These are phyloP conservation scores for Xanthia togata DNA, from an alignment of 2,888 invertebrate genomes.

Conservation along the genomic window DNA sequence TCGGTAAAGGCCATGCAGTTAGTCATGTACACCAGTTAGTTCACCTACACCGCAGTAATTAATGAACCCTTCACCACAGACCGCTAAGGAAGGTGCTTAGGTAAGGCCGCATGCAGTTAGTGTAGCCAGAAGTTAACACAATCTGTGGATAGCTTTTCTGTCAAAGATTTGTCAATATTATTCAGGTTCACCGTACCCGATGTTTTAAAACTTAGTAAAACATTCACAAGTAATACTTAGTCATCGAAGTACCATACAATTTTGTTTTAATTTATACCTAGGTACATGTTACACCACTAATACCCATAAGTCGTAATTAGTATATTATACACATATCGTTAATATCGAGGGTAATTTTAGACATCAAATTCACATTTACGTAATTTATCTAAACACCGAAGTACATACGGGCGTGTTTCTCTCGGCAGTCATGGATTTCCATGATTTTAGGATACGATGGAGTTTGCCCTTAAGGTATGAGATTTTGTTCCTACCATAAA, in stretches of 20 bases:
- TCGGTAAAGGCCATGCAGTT: slow-evolving; percentile 80
- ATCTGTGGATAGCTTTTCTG: slow-evolving; percentile 66
- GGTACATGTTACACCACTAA: slow-evolving; percentile 64
- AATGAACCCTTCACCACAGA: slow-evolving; percentile 74
- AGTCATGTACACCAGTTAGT: slow-evolving; percentile 75
- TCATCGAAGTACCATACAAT: slow-evolving; percentile 53
- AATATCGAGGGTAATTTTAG: slow-evolving; percentile 78
- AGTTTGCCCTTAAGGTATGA: slow-evolving; percentile 79
- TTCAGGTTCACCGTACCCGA: slow-evolving; percentile 56
- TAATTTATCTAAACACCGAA: slow-evolving; percentile 78
- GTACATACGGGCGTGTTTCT: slow-evolving; percentile 79
- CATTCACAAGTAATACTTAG: slow-evolving; percentile 54
- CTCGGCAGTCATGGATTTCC: slow-evolving; percentile 72
- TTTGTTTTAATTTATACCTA: slow-evolving; percentile 52
- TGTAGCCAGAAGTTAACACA: slow-evolving; percentile 70
- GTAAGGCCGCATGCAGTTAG: slow-evolving; percentile 84
- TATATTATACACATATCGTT: slow-evolving; percentile 70
- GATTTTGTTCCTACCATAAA: slow-evolving; percentile 84
- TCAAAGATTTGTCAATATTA: slow-evolving; percentile 31
- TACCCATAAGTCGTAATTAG: slow-evolving; percentile 71
- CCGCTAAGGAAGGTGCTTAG: slow-evolving; percentile 76
- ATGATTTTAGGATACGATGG: slow-evolving; percentile 73
- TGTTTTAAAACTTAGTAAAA: slow-evolving; percentile 39
- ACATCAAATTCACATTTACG: slow-evolving; percentile 81
- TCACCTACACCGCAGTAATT: slow-evolving; percentile 67